Evolutionary conservation across 2,113 vertebrate genomes (phyloP).

Genomic region (Indri indri): DNA sequence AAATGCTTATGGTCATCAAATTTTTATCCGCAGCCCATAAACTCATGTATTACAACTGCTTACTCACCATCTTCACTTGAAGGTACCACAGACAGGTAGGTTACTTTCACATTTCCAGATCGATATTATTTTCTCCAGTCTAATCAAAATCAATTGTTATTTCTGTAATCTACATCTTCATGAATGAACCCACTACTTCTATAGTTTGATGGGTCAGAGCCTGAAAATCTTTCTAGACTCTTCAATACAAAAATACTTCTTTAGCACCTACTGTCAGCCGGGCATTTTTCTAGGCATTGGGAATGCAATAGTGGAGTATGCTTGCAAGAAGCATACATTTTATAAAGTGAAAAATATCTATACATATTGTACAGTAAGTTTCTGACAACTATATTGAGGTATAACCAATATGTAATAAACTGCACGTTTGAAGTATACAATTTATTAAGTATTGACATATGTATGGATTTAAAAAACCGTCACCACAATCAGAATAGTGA

Average conservation of each 20-base stretch:
- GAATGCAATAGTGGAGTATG: background rate
- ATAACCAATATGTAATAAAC: background rate
- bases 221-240: background rate
- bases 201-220: constrained; percentile 9
- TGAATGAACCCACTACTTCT: background rate
- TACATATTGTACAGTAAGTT: background rate
- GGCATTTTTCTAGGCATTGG: background rate
- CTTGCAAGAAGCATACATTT: background rate
- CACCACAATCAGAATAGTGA: background rate
- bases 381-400: background rate
- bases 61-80: background rate
- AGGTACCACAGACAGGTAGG: background rate
- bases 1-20: background rate
- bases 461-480: background rate
- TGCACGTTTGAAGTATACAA: background rate
- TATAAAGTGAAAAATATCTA: background rate
- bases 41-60: background rate
- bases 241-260: background rate
- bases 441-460: background rate
- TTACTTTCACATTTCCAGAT: background rate
- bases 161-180: background rate
- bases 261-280: background rate
- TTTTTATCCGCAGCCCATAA: background rate
- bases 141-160: background rate
- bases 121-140: background rate